These are phyloP conservation scores for Brachypalpus laphriformis DNA, from an alignment of 2,888 invertebrate genomes.

Conservation along the genomic window DNA sequence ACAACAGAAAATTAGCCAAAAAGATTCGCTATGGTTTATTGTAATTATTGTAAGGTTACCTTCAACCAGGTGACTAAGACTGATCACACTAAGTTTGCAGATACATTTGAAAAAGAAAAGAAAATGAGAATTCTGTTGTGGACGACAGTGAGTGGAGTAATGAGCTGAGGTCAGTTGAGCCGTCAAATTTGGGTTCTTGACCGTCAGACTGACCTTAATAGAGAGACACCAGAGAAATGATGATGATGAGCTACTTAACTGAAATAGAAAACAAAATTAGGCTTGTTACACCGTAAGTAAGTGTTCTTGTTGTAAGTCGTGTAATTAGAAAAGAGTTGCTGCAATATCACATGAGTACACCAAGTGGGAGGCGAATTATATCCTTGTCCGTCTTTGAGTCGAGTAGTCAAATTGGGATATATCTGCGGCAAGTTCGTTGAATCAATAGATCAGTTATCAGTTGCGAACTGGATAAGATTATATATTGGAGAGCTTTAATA, in stretches of 20 bases:
- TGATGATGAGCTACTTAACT: slow-evolving; percentile 13
- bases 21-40: background rate
- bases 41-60: background rate
- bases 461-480: no score
- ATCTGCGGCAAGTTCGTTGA: no score
- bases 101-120: background rate
- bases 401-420: no score
- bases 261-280: slow-evolving; percentile 26
- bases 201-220: slow-evolving; percentile 39
- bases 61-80: slow-evolving; percentile 16
- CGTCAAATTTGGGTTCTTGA: slow-evolving; percentile 35
- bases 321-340: background rate
- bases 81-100: background rate
- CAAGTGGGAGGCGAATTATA: no score
- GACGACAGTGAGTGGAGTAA: slow-evolving; percentile 27
- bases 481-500: no score
- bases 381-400: no score
- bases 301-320: no score
- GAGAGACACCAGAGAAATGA: slow-evolving; percentile 13
- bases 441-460: no score
- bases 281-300: slow-evolving; percentile 3
- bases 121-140: slow-evolving; percentile 23
- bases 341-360: no score
- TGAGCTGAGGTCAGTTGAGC: slow-evolving; percentile 57
- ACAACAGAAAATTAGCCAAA: background rate